These are phyloP conservation scores for Phycodurus eques DNA, from an alignment of 2,113 vertebrate species.

Conservation along the genomic window DNA sequence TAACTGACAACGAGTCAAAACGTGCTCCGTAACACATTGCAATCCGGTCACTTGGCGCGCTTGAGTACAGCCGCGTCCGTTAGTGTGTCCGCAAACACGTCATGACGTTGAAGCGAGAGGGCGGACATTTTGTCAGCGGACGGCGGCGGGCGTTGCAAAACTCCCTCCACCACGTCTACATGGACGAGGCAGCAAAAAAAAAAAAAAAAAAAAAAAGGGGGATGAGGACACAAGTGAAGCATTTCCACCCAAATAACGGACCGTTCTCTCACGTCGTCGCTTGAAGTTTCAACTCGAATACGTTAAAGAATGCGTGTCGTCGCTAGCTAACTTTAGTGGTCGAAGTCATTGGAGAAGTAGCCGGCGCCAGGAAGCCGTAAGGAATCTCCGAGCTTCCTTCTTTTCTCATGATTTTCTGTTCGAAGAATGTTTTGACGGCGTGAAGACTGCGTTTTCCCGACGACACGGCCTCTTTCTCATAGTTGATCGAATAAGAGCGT, in stretches of 20 bases:
- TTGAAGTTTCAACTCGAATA: not conserved
- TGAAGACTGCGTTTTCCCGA: conserved; percentile 6
- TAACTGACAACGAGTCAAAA: not conserved
- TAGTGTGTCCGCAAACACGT: no score
- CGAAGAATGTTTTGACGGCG: conserved; percentile 66
- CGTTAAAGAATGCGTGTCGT: conserved; percentile 43
- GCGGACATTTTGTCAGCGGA: not conserved
- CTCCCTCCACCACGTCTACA: not conserved
- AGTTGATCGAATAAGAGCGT: conserved; percentile 1
- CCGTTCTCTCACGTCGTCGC: not conserved
- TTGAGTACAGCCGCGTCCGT: not conserved
- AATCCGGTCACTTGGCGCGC: not conserved
- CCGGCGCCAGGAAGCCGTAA: not conserved
- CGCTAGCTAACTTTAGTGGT: conserved; percentile 17
- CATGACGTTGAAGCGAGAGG: not conserved
- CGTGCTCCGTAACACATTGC: no score
- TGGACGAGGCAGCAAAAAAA: not conserved
- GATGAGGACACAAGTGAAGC: not conserved
- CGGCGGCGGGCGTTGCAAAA: not conserved
- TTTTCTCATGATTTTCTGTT: not conserved
- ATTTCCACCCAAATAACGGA: not conserved
- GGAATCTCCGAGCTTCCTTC: conserved; percentile 2
- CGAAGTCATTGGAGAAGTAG: conserved; percentile 5
- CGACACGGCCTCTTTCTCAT: conserved; percentile 4
- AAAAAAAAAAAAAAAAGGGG: not conserved